These are phyloP conservation scores for Odocoileus virginianus DNA, from an alignment of 2,113 vertebrate genomes.

Conservation along the genomic window DNA sequence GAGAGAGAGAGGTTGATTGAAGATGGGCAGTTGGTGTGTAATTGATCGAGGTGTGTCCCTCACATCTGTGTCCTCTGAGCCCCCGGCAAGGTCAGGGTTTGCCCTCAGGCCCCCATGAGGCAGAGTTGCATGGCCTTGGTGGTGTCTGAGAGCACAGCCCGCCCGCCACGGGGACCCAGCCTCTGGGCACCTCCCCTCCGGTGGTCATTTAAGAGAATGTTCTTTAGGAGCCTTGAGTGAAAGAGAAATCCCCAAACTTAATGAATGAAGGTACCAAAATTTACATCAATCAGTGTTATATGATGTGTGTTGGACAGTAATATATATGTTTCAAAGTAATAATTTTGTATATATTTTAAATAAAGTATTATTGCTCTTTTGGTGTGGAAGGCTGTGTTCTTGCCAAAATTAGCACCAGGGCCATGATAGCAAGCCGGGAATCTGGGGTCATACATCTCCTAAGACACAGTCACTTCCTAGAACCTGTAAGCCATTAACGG, in stretches of 20 bases:
- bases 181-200: background rate
- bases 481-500: background rate
- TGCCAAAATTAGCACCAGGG: background rate
- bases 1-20: background rate
- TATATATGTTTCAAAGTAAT: conserved; percentile 67
- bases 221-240: background rate
- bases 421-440: background rate
- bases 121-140: background rate
- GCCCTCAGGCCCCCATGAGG: background rate
- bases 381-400: conserved; percentile 6
- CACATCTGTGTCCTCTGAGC: background rate
- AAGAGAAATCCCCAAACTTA: conserved; percentile 30
- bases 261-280: conserved; percentile 37
- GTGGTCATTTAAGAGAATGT: background rate
- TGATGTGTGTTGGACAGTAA: conserved; percentile 43
- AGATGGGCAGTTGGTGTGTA: fast-evolving
- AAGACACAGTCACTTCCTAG: background rate
- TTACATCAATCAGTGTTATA: background rate
- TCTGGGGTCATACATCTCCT: background rate
- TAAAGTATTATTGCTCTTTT: conserved; percentile 66
- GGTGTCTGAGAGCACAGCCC: background rate
- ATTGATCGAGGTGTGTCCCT: background rate
- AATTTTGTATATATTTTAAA: conserved; percentile 76
- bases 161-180: background rate
- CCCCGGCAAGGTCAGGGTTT: background rate